A percentile compares a stretch with the other conserved stretches of the same genome.
Evolutionary conservation across 2,113 vertebrate genomes (phyloP).

Genomic region (Amphiprion ocellaris): DNA sequence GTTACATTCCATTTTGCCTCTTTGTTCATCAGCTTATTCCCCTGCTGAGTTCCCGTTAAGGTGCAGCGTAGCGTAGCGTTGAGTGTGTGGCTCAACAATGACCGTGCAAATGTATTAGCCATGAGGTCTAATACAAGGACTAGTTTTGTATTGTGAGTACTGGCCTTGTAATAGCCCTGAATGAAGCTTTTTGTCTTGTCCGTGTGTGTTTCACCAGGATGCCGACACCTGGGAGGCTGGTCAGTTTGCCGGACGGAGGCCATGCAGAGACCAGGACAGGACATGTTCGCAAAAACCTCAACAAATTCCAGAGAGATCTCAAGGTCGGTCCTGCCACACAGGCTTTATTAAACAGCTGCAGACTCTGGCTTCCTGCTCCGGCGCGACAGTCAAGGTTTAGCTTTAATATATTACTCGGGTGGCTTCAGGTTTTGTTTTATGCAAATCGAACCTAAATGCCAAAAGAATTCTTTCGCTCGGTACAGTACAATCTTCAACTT

Average conservation of each 20-base stretch:
- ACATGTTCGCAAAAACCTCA: slow-evolving; percentile 58
- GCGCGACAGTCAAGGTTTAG: slow-evolving; percentile 3
- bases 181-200: background rate
- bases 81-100: slow-evolving; percentile 19
- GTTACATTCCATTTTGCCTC: background rate
- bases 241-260: slow-evolving; percentile 77
- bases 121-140: slow-evolving; percentile 8
- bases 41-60: slow-evolving; percentile 18
- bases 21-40: slow-evolving; percentile 26
- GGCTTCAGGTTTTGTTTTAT: slow-evolving; percentile 29
- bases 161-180: slow-evolving; percentile 6
- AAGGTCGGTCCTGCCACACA: slow-evolving; percentile 17
- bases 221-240: slow-evolving; percentile 82
- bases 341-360: background rate
- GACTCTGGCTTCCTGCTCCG: background rate
- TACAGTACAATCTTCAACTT: slow-evolving; percentile 19
- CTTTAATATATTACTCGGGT: slow-evolving; percentile 10
- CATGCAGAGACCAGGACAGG: slow-evolving; percentile 80
- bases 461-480: slow-evolving; percentile 42
- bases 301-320: slow-evolving; percentile 24
- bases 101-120: slow-evolving; percentile 18
- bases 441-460: slow-evolving; percentile 41
- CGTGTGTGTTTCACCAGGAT: slow-evolving; percentile 70
- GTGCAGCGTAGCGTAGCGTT: slow-evolving; percentile 16
- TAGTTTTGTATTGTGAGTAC: background rate